Evolutionary conservation across 1,140 invertebrate genomes (phyloP), one percentile per base, ranked within the genome.

Genomic region (Lineus longissimus): DNA sequence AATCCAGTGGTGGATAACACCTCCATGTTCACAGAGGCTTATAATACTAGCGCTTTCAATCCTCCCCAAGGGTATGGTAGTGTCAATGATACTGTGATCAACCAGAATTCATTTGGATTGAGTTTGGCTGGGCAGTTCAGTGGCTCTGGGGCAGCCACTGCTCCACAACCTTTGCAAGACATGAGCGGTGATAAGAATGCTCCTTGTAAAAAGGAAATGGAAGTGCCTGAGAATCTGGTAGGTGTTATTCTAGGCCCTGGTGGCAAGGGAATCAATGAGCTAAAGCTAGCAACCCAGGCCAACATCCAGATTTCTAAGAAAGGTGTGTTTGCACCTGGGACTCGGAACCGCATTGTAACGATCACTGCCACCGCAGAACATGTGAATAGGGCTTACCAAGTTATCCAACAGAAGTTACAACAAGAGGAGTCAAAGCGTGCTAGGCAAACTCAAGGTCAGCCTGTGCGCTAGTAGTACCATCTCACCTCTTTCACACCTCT

Each of bases 251-350:
- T 98, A 81, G 95, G 92, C 85, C 94, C 92, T 73, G 93, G 93
- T 77, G 95, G 95, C 66, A 91, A 93, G 83, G 91, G 92, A 79
- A 88, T 98, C 77, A 90, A 95, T 76, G 94, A 98, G 87, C 94
- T 98, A 83, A 94, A 97, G 86, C 91, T 95, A 83, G 87, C 92
- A 81, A 95, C 92, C 80, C 93, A 94, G 80, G 94, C 94, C 79
- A 95, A 92, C 84, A 94, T 98, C 83, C 94, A 97, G 86, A 97
- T 98, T 82, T 96, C 94, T 70, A 98, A 98, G 87, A 97, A 97
- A 85, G 95, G 94, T 77, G 92, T 92, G 75, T 97, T 94, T 86
- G 92, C 92, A 74, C 94, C 94, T 69, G 93, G 94, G 80, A 96
- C 94, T 65, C 91, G 93, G 80, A 96, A 97, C 86, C 90, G 95